Conservation (phyloP, 2,797 vertebrate genomes). For the Clarias platycephalus region DNA sequence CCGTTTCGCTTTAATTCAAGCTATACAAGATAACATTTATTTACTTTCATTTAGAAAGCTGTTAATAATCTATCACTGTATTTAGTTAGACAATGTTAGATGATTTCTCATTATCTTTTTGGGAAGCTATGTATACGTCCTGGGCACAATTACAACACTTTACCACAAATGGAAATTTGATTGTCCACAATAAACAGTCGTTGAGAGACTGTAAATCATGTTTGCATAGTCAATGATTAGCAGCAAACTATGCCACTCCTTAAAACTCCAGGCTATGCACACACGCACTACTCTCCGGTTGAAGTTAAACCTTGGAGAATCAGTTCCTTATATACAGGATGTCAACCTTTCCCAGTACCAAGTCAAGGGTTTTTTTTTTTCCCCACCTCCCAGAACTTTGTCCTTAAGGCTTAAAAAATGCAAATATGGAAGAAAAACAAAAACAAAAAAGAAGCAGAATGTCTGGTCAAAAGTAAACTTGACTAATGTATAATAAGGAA, state of each 20-base stretch:
- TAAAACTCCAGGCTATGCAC: constrained; percentile 27
- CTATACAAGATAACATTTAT: background rate
- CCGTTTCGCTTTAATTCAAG: background rate
- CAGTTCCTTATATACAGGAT: background rate
- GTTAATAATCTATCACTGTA: background rate
- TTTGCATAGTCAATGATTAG: constrained; percentile 53
- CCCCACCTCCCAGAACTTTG: background rate
- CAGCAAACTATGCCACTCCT: constrained; percentile 29
- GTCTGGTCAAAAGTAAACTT: constrained; percentile 18
- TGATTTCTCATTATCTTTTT: background rate
- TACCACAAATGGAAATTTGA: constrained; percentile 14
- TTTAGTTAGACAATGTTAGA: background rate
- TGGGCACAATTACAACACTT: background rate
- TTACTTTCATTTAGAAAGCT: background rate
- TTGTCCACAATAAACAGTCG: constrained; percentile 27
- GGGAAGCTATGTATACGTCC: background rate
- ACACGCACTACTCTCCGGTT: constrained; percentile 24
- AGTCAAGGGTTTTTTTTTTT: no score
- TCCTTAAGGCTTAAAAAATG: background rate
- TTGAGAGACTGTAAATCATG: constrained; percentile 28
- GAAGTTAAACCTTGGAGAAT: constrained; percentile 23
- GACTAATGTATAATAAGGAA: background rate
- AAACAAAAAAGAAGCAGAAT: background rate
- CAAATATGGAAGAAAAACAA: background rate
- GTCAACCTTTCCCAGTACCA: background rate